Evolutionary conservation across 2,797 vertebrate genomes (phyloP).

Genomic region (Enteromius treurensis): DNA sequence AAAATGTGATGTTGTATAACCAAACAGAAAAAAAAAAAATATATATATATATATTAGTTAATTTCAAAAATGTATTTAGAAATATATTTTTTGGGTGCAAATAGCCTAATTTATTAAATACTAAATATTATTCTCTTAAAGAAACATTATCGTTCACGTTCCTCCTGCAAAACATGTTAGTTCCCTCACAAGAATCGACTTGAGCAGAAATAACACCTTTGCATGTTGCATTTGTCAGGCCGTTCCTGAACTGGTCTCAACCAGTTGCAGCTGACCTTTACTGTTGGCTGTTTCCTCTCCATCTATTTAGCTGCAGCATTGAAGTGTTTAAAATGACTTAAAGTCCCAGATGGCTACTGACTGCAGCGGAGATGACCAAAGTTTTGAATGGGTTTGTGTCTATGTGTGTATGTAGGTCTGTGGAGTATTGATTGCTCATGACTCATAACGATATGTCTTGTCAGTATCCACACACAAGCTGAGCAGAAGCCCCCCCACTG

Average conservation of each 20-base stretch:
- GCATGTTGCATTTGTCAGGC: background rate
- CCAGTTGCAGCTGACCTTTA: background rate
- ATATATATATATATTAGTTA: background rate
- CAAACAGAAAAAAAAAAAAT: background rate
- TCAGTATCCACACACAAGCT: constrained; percentile 2
- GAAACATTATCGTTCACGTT: too few species aligned
- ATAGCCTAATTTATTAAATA: background rate
- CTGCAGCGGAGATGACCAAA: background rate
- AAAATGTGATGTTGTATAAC: background rate
- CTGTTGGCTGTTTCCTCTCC: background rate
- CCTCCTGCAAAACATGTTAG: too few species aligned
- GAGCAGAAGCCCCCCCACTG: constrained; percentile 6
- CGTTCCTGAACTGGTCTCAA: background rate
- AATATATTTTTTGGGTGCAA: background rate
- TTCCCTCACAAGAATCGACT: too few species aligned
- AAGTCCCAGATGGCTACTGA: background rate
- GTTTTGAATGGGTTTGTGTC: background rate
- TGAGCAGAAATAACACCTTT: background rate
- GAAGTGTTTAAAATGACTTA: constrained; percentile 6
- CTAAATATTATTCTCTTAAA: background rate
- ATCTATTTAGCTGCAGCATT: background rate
- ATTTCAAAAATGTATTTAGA: background rate
- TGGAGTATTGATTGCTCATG: constrained; percentile 36
- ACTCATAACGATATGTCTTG: constrained; percentile 22
- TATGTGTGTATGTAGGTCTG: background rate